A percentile compares a stretch with the other conserved stretches of the same genome.
phyloP scores from a whole-genome alignment of 1,140 invertebrate species.

The Bombus sibiricus region DNA sequence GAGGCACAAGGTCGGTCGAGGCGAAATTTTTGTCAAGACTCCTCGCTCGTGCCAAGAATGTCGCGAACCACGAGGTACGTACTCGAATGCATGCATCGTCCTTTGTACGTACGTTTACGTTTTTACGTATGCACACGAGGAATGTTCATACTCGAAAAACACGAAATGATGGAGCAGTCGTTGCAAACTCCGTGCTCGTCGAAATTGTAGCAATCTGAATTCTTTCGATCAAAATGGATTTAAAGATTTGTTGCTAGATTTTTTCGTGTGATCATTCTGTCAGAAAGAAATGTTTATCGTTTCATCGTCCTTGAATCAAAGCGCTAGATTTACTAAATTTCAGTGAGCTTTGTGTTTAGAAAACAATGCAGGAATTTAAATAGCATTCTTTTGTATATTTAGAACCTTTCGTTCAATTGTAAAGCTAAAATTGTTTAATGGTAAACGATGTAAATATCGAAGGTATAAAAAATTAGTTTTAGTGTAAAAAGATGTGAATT shows the following conservation, averaged over 20 bases:
- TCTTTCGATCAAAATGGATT: not conserved
- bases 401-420: not conserved
- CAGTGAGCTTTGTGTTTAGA: not conserved
- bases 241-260: not conserved
- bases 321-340: not conserved
- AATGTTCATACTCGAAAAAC: not conserved
- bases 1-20: constrained; percentile 53
- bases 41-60: constrained; percentile 54
- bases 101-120: not conserved
- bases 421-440: no score
- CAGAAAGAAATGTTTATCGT: not conserved
- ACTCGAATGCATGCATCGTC: constrained; percentile 20
- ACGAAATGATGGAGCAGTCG: not conserved
- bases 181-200: no score
- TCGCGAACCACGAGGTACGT: constrained; percentile 16
- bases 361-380: not conserved
- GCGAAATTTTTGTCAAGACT: constrained; percentile 57
- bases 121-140: not conserved
- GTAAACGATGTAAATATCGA: no score
- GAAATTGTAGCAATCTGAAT: not conserved
- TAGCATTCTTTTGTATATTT: no score
- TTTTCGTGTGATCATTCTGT: not conserved
- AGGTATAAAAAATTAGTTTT: no score
- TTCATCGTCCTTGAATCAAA: not conserved
- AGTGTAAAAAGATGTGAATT: no score